These are phyloP conservation scores for Synodontis membranacea DNA, from an alignment of 2,113 vertebrate genomes.

Conservation along the genomic window DNA sequence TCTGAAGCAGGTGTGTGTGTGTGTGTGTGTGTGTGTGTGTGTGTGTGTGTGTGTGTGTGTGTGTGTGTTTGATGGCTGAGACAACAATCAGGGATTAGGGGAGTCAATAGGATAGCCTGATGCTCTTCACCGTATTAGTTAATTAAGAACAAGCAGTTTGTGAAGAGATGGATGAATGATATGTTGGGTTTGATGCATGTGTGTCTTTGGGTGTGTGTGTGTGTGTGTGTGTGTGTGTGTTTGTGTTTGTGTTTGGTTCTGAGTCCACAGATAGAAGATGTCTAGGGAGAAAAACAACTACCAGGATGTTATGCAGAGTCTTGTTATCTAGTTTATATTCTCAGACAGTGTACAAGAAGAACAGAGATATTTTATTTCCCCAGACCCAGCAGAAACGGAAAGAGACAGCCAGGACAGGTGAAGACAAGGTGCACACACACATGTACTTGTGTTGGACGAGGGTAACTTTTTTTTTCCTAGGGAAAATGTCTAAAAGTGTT, in stretches of 20 bases:
- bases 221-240: neutral
- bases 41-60: conserved; percentile 15
- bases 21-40: conserved; percentile 40
- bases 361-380: neutral
- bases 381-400: neutral
- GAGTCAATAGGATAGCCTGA: conserved; percentile 5
- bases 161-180: neutral
- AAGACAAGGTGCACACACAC: neutral
- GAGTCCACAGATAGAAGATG: neutral
- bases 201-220: neutral
- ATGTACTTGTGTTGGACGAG: neutral
- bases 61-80: conserved; percentile 50
- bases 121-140: conserved; percentile 34
- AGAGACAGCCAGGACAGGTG: neutral
- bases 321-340: conserved; percentile 21
- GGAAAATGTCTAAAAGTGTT: neutral
- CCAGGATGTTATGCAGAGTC: neutral
- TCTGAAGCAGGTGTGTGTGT: conserved; percentile 62
- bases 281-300: neutral
- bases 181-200: neutral
- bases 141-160: conserved; percentile 35
- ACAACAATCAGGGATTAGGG: conserved; percentile 37
- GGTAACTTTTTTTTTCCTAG: neutral
- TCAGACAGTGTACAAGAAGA: conserved; percentile 11
- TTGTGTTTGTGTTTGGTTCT: neutral